Evolutionary conservation across 2,113 vertebrate genomes (phyloP).

Genomic region (Callipepla californica): DNA sequence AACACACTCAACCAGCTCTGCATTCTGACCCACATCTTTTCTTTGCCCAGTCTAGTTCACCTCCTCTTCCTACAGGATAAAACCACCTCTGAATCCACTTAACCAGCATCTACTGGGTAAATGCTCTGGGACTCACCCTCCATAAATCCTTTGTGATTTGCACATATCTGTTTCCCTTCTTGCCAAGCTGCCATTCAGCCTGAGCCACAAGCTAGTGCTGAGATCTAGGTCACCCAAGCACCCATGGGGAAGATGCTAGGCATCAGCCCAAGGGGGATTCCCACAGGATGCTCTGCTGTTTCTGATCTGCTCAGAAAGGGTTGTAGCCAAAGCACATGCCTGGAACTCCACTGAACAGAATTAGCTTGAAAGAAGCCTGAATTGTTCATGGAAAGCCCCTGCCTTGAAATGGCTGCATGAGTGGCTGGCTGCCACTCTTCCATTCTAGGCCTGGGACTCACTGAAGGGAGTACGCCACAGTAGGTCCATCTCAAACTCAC

Average conservation of each 20-base stretch:
- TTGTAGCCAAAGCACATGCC: background rate
- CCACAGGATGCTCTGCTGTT: background rate
- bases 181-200: background rate
- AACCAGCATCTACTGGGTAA: background rate
- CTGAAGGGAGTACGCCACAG: background rate
- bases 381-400: background rate
- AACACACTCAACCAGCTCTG: background rate
- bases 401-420: background rate
- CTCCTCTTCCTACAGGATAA: background rate
- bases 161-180: background rate
- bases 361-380: background rate
- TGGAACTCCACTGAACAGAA: background rate
- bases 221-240: background rate
- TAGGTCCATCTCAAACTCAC: background rate
- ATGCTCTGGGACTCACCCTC: background rate
- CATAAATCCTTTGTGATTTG: background rate
- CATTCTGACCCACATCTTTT: background rate
- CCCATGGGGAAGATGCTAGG: background rate
- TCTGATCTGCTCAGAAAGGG: background rate
- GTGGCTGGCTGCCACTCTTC: background rate
- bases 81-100: background rate
- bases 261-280: background rate
- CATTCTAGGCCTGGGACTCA: background rate
- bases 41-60: accelerated
- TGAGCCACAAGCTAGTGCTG: background rate